Percentiles rank a stretch among this genome's conserved stretches.
Evolutionary conservation across 1,140 invertebrate genomes (phyloP).

Genomic region (Phymorhynchus buccinoides): DNA sequence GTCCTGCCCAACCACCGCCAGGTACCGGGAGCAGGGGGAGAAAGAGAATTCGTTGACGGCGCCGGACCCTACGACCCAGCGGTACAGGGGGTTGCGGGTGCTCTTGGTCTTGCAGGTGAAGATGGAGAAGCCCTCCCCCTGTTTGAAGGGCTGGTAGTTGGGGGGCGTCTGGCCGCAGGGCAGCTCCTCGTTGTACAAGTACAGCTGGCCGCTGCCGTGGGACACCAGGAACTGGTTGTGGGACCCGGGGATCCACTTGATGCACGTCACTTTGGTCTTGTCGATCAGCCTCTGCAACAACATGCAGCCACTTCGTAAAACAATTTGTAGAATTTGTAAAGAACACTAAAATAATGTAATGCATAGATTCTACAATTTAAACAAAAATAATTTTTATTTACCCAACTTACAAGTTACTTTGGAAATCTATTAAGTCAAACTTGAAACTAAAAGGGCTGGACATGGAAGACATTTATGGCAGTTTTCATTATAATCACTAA

Average conservation of each 20-base stretch:
- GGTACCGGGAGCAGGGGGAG: constrained; percentile 91
- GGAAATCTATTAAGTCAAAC: too few relatives aligned
- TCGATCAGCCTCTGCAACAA: constrained; percentile 92
- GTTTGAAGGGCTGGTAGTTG: constrained; percentile 94
- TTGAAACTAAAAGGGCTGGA: too few relatives aligned
- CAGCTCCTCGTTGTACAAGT: constrained; percentile 97
- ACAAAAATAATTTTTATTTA: too few relatives aligned
- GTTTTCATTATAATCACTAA: too few relatives aligned
- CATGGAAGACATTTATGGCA: too few relatives aligned
- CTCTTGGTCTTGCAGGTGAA: constrained; percentile 97
- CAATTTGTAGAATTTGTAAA: too few relatives aligned
- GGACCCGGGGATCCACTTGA: constrained; percentile 96
- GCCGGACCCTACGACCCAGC: constrained; percentile 80
- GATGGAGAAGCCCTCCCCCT: constrained; percentile 93
- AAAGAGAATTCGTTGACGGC: constrained; percentile 98
- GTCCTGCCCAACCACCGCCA: constrained; percentile 89
- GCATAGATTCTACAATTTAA: too few relatives aligned
- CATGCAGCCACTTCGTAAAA: too few relatives aligned
- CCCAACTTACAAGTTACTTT: too few relatives aligned
- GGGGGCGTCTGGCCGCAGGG: constrained; percentile 87
- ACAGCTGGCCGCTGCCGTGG: constrained; percentile 96
- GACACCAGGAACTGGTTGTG: constrained; percentile 94
- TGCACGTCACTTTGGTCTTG: constrained; percentile 98
- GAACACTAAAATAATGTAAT: too few relatives aligned
- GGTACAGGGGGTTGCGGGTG: constrained; percentile 93